phyloP scores from a whole-genome alignment of 2,797 vertebrate genomes.

The Xerus rutilus region DNA sequence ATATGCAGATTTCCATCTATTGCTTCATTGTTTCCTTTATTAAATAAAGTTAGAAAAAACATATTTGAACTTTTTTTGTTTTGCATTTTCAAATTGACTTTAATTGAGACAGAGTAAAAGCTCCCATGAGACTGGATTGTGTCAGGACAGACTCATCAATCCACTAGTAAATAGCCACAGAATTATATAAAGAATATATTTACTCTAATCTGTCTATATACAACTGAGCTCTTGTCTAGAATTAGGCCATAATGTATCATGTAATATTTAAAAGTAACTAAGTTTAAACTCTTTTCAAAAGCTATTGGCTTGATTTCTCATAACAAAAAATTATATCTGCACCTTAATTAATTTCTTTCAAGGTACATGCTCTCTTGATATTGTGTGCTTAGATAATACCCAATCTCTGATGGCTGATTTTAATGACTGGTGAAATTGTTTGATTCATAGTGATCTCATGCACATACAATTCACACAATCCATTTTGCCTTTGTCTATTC shows the following conservation, averaged over 20 bases:
- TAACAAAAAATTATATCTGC: conserved; percentile 6
- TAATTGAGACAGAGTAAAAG: neutral
- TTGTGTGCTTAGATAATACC: neutral
- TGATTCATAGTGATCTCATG: conserved; percentile 45
- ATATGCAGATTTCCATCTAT: neutral
- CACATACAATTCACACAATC: neutral
- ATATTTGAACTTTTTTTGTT: neutral
- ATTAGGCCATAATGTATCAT: neutral
- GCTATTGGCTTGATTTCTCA: neutral
- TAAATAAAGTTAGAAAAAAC: neutral
- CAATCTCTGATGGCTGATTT: neutral
- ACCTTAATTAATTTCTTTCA: conserved; percentile 47
- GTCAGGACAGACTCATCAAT: neutral
- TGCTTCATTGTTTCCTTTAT: conserved; percentile 7
- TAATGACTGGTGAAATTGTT: conserved; percentile 15
- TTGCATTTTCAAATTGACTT: conserved; percentile 21
- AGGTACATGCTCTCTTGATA: neutral
- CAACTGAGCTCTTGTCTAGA: neutral
- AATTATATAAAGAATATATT: neutral
- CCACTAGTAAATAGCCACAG: neutral
- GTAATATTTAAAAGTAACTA: neutral
- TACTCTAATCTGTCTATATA: neutral
- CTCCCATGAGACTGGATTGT: neutral
- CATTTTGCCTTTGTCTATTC: conserved; percentile 48
- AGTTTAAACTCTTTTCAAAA: conserved; percentile 34